Percentiles rank a stretch among this genome's conserved stretches.
Conservation (phyloP, 2,797 vertebrate genomes). For the Hoplostethus mediterraneus region DNA sequence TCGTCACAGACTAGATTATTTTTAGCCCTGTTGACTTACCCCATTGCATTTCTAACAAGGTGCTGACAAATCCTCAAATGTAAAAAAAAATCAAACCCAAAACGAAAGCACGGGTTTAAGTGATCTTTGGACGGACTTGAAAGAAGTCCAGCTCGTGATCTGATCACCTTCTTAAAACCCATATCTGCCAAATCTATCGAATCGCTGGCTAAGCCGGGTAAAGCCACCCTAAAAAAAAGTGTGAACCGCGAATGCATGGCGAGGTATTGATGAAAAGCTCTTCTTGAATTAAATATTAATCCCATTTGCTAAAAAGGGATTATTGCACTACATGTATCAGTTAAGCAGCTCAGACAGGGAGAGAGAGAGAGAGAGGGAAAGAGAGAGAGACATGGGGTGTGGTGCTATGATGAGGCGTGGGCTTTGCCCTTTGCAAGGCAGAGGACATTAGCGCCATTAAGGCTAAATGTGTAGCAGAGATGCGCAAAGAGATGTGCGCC, state of each 20-base stretch:
- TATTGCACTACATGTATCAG: constrained; percentile 71
- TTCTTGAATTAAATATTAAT: constrained; percentile 74
- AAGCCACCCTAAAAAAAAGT: constrained; percentile 41
- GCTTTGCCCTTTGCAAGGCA: constrained; percentile 22
- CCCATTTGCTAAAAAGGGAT: constrained; percentile 69
- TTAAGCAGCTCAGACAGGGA: constrained; percentile 58
- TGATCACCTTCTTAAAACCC: not conserved
- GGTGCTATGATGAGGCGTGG: constrained; percentile 12
- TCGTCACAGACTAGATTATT: too few species aligned
- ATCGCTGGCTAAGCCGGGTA: constrained; percentile 25
- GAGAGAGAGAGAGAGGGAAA: not conserved
- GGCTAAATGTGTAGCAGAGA: constrained; percentile 18
- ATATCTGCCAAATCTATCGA: constrained; percentile 25
- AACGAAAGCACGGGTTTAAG: too few species aligned
- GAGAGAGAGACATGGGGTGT: constrained; percentile 7
- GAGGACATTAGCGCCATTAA: constrained; percentile 35
- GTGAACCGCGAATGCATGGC: constrained; percentile 34
- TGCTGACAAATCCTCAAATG: too few species aligned
- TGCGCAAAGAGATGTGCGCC: not conserved
- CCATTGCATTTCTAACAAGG: too few species aligned
- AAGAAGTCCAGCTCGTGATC: not conserved
- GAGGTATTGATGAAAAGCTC: constrained; percentile 69
- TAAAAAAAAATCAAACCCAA: too few species aligned
- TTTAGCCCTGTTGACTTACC: too few species aligned
- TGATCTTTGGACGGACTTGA: not conserved